phyloP scores from a whole-genome alignment of 2,888 invertebrate species.

The Hecatera dysodea region DNA sequence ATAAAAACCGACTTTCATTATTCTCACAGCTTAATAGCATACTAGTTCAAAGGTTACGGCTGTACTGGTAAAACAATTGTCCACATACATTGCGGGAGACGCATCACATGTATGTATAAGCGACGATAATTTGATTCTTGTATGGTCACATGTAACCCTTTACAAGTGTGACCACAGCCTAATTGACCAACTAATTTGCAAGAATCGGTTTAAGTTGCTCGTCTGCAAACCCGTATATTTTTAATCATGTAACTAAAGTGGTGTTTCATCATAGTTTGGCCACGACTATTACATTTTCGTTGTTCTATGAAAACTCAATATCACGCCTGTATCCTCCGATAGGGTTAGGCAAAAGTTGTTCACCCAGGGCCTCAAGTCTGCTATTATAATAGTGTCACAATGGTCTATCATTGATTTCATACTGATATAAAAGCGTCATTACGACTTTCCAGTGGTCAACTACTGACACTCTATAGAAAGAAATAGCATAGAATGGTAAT shows the following conservation, averaged over 20 bases:
- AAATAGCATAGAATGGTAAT: too few relatives aligned
- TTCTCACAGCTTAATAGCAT: not conserved
- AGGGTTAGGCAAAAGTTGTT: not conserved
- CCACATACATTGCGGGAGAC: not conserved
- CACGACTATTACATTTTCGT: not conserved
- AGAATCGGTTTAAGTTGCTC: not conserved
- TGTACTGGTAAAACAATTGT: not conserved
- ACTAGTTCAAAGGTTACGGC: not conserved
- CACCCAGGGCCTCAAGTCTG: too few relatives aligned
- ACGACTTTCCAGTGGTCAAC: too few relatives aligned
- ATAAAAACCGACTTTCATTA: not conserved
- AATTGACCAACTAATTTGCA: not conserved
- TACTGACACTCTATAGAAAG: too few relatives aligned
- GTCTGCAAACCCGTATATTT: constrained; percentile 1
- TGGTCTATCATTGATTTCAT: too few relatives aligned
- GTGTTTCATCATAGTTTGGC: not conserved
- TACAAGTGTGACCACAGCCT: not conserved
- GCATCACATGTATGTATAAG: not conserved
- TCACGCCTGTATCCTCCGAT: not conserved
- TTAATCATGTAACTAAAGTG: not conserved
- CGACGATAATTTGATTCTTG: not conserved
- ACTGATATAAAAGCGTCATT: too few relatives aligned
- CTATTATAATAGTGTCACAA: too few relatives aligned
- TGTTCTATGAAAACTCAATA: not conserved
- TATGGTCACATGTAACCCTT: too few relatives aligned